These are phyloP conservation scores for Sphaerophoria rueppellii DNA, from an alignment of 2,888 invertebrate genomes.

Conservation along the genomic window DNA sequence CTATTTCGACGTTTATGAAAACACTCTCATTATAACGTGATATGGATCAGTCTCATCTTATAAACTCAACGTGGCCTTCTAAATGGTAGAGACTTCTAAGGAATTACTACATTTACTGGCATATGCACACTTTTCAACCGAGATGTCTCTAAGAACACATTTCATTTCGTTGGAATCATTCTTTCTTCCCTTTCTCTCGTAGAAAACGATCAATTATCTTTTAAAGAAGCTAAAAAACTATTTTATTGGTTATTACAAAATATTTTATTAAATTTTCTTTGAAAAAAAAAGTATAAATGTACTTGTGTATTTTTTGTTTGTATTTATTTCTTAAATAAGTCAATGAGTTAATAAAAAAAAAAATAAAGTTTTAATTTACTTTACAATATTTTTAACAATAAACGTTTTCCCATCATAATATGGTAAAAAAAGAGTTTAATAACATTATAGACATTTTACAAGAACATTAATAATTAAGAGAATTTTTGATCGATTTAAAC, in stretches of 20 bases:
- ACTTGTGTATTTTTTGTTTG: constrained; percentile 27
- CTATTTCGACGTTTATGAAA: too few relatives aligned
- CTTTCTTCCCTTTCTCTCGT: too few relatives aligned
- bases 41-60: too few relatives aligned
- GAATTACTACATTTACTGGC: too few relatives aligned
- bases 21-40: too few relatives aligned
- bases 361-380: constrained; percentile 23
- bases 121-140: too few relatives aligned
- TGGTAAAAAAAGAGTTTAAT: constrained; percentile 19
- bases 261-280: constrained; percentile 52
- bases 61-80: too few relatives aligned
- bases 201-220: too few relatives aligned
- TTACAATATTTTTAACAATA: constrained; percentile 54
- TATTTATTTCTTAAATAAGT: constrained; percentile 55
- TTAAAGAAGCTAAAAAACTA: too few relatives aligned
- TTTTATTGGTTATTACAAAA: constrained; percentile 52
- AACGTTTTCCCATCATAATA: constrained; percentile 17
- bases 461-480: constrained; percentile 16
- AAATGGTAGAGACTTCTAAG: too few relatives aligned
- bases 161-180: too few relatives aligned
- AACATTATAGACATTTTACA: constrained; percentile 43
- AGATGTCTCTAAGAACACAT: too few relatives aligned
- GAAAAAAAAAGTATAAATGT: constrained; percentile 50
- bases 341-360: constrained; percentile 47
- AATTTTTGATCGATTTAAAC: constrained; percentile 35